Conservation (phyloP, 2,888 invertebrate species). For the Metacarcinus magister region DNA sequence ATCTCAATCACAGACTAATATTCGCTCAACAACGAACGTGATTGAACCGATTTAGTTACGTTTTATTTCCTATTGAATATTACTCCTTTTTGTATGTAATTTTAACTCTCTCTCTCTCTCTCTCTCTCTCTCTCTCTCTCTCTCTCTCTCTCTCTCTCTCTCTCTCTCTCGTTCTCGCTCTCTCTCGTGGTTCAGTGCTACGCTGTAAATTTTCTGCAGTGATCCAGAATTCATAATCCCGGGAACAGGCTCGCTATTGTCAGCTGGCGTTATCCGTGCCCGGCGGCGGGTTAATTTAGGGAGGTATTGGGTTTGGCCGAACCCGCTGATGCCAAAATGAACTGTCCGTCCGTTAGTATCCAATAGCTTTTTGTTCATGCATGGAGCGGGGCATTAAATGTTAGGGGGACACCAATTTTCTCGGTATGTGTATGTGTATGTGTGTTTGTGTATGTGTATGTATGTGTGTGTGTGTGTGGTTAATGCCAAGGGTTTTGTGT, state of each 20-base stretch:
- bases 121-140: slow-evolving; percentile 12
- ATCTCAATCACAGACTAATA: slow-evolving; percentile 45
- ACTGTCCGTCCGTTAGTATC: slow-evolving; percentile 17
- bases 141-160: slow-evolving; percentile 48
- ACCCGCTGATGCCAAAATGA: slow-evolving; percentile 34
- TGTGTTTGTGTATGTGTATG: not conserved
- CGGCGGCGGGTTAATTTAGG: slow-evolving; percentile 20
- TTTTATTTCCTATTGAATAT: slow-evolving; percentile 1
- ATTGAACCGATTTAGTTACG: slow-evolving; percentile 19
- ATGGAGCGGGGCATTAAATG: not conserved
- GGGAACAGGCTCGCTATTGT: slow-evolving; percentile 36
- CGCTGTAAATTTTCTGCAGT: slow-evolving; percentile 32
- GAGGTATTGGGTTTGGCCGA: slow-evolving; percentile 27
- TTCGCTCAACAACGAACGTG: slow-evolving; percentile 14
- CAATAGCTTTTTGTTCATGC: slow-evolving; percentile 21
- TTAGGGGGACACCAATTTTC: not conserved
- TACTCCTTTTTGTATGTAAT: not conserved
- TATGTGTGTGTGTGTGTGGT: not conserved
- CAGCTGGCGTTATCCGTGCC: slow-evolving; percentile 30
- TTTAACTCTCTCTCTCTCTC: not conserved
- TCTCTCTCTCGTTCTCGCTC: not conserved
- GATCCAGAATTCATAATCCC: slow-evolving; percentile 48
- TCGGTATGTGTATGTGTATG: not conserved
- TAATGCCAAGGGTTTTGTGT: not conserved
- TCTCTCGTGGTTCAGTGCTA: not conserved